These are phyloP conservation scores for Dicerorhinus sumatrensis DNA, from an alignment of 2,113 vertebrate species.

Conservation along the genomic window DNA sequence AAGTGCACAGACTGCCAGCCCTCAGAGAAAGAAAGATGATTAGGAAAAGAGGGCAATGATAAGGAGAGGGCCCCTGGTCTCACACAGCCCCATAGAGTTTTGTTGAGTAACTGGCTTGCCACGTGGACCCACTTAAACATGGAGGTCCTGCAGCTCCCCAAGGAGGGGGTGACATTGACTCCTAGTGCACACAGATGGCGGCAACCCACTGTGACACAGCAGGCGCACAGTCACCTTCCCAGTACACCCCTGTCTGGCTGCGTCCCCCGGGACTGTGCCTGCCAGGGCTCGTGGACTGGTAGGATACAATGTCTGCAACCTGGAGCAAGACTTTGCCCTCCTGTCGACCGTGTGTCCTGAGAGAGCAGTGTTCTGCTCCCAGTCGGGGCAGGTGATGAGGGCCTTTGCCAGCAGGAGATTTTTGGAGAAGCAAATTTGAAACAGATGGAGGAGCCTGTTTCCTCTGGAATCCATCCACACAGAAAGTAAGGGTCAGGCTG, in stretches of 20 bases:
- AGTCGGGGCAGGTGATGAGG: not conserved
- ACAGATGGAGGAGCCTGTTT: not conserved
- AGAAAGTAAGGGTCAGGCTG: not conserved
- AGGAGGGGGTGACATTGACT: too few species aligned
- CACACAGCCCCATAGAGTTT: not conserved
- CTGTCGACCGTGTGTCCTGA: too few species aligned
- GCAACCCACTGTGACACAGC: not conserved
- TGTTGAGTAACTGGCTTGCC: not conserved
- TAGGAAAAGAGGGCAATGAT: not conserved
- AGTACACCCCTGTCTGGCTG: rapidly evolving
- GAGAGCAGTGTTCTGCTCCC: not conserved
- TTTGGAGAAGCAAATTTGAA: not conserved
- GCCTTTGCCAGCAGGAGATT: not conserved
- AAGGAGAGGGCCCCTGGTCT: not conserved
- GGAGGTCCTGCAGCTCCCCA: not conserved
- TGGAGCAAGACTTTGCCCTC: not conserved
- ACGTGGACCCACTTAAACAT: rapidly evolving
- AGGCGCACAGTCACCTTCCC: rapidly evolving
- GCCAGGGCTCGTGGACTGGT: not conserved
- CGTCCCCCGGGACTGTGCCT: not conserved
- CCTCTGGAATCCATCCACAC: not conserved
- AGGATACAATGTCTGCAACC: rapidly evolving
- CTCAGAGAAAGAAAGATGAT: not conserved
- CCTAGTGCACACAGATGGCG: rapidly evolving
- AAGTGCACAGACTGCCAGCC: not conserved